Conservation (phyloP, 2,888 invertebrate species). For the Biston betularia region DNA sequence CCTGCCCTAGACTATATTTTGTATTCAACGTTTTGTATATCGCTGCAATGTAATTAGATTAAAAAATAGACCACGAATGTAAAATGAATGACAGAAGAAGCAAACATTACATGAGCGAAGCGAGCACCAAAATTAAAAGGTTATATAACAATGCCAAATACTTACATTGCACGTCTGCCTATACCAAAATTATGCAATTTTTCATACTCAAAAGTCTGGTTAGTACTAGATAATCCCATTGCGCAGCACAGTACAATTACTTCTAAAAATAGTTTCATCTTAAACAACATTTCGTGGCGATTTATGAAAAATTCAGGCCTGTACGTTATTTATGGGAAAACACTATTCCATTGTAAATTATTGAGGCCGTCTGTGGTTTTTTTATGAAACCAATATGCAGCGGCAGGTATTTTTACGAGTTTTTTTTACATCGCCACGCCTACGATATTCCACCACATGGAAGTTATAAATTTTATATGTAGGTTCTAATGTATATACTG, state of each 20-base stretch:
- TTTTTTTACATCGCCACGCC: conserved; percentile 58
- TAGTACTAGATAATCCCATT: conserved; percentile 42
- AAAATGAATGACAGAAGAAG: too few species aligned
- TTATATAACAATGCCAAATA: background rate
- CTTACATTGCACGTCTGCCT: conserved; percentile 61
- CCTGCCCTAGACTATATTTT: too few species aligned
- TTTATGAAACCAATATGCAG: conserved; percentile 55
- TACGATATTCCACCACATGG: conserved; percentile 55
- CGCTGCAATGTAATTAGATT: too few species aligned
- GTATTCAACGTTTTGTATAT: too few species aligned
- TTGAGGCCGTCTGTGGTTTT: conserved; percentile 53
- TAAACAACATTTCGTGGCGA: conserved; percentile 54
- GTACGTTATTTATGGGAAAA: conserved; percentile 52
- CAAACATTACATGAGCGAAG: too few species aligned
- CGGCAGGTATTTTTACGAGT: conserved; percentile 53
- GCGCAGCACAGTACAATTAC: conserved; percentile 47
- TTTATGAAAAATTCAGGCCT: conserved; percentile 48
- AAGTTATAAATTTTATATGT: conserved; percentile 51
- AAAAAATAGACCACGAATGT: too few species aligned
- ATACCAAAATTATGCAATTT: conserved; percentile 54
- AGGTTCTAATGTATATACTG: background rate
- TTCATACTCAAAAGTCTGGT: conserved; percentile 60
- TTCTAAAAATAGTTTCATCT: conserved; percentile 53
- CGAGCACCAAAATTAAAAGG: too few species aligned
- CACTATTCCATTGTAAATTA: conserved; percentile 57